phyloP scores from a whole-genome alignment of 2,113 vertebrate species.

The Meriones unguiculatus region DNA sequence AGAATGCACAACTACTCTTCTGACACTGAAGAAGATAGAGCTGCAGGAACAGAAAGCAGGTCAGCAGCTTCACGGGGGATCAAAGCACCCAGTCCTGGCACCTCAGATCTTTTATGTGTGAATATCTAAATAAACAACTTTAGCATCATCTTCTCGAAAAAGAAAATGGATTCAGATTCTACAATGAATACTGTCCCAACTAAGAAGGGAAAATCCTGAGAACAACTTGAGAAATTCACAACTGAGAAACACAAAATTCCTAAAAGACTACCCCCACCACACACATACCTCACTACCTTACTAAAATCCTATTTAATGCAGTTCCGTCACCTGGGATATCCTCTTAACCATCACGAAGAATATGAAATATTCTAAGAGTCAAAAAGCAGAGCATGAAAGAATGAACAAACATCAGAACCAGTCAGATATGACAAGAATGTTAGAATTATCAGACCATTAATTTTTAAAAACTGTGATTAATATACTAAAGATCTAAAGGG shows the following conservation, averaged over 20 bases:
- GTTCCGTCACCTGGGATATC: neutral
- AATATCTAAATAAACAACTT: neutral
- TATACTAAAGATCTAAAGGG: conserved; percentile 32
- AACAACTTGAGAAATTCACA: neutral
- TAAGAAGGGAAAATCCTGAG: neutral
- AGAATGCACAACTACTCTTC: neutral
- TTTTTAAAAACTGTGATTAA: conserved; percentile 54
- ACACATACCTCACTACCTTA: neutral
- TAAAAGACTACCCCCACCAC: neutral
- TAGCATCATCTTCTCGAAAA: neutral
- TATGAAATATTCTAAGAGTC: neutral
- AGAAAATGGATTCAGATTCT: neutral
- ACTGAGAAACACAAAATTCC: neutral
- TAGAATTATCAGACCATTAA: conserved; percentile 45
- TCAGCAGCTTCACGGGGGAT: neutral
- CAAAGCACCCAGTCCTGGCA: too few species aligned
- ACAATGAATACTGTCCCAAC: neutral
- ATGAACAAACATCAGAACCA: conserved; percentile 27
- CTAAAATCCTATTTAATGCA: neutral
- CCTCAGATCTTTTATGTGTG: neutral
- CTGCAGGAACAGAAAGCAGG: neutral
- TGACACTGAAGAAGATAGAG: neutral
- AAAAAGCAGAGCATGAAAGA: conserved; percentile 2
- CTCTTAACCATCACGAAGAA: neutral
- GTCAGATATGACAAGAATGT: conserved; percentile 40